These are phyloP conservation scores for Porites evermanni DNA, from an alignment of 92 coral and sea anemone genomes.

Conservation along the genomic window DNA sequence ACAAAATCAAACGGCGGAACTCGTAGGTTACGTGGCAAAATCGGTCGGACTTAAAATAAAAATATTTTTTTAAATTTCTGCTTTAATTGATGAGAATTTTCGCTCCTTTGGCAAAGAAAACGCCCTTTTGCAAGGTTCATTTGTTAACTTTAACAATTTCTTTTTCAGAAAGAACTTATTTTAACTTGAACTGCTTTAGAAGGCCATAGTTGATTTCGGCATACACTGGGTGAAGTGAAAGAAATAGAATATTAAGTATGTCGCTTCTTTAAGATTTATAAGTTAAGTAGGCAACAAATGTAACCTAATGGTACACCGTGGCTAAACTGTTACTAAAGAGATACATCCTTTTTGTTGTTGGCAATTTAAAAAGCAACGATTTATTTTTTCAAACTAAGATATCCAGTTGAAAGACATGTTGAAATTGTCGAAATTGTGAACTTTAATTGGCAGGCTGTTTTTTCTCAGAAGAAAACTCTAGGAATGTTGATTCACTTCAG, in stretches of 20 bases:
- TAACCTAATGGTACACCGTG: not conserved
- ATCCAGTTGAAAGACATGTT: not conserved
- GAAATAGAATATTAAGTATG: too few species aligned
- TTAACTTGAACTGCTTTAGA: not conserved
- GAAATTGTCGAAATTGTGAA: not conserved
- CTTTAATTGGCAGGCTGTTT: not conserved
- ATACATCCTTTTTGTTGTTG: not conserved
- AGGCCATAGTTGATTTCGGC: too few species aligned
- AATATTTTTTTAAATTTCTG: not conserved
- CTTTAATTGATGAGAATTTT: not conserved
- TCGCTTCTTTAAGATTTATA: too few species aligned
- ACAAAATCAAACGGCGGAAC: not conserved
- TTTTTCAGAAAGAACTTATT: not conserved
- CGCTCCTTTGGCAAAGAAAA: not conserved
- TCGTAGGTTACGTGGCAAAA: not conserved
- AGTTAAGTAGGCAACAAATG: not conserved
- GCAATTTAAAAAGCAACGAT: not conserved
- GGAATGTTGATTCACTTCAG: slow-evolving; percentile 22
- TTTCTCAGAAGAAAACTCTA: not conserved
- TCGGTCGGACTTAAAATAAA: not conserved
- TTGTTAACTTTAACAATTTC: not conserved
- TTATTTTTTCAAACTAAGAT: not conserved
- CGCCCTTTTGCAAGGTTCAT: not conserved
- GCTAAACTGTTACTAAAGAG: not conserved
- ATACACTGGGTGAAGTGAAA: too few species aligned